These are phyloP conservation scores for Periplaneta americana DNA, from an alignment of 1,140 invertebrate genomes.

Conservation along the genomic window DNA sequence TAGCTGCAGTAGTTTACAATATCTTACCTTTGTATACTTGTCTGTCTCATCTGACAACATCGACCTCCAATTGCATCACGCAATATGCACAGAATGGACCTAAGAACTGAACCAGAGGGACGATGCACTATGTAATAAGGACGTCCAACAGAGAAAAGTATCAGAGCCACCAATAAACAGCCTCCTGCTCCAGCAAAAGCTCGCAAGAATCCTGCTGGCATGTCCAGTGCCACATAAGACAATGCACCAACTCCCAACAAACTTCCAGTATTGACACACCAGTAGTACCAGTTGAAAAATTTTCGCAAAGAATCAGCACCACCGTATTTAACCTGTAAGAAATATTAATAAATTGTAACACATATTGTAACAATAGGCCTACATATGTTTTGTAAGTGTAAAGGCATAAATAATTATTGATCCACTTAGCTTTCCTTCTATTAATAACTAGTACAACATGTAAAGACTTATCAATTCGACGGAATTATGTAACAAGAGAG, in stretches of 20 bases:
- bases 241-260: conserved; percentile 39
- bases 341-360: conserved; percentile 4
- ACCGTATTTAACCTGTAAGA: conserved; percentile 32
- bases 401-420: not conserved
- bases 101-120: conserved; percentile 37
- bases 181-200: conserved; percentile 38
- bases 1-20: not conserved
- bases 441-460: too few relatives aligned
- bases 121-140: conserved; percentile 32
- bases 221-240: conserved; percentile 42
- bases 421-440: too few relatives aligned
- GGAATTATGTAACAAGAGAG: too few relatives aligned
- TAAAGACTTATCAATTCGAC: too few relatives aligned
- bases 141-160: conserved; percentile 29
- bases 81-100: conserved; percentile 40
- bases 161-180: conserved; percentile 30
- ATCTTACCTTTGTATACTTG: conserved; percentile 17
- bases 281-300: conserved; percentile 49
- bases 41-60: conserved; percentile 13
- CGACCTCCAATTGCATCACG: conserved; percentile 29
- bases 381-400: too few relatives aligned
- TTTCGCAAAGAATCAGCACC: conserved; percentile 35
- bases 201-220: conserved; percentile 36
- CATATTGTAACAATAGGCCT: not conserved
- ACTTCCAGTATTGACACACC: conserved; percentile 47